Evolutionary conservation across 1,140 invertebrate species (phyloP).

Genomic region (Hypothenemus hampei): DNA sequence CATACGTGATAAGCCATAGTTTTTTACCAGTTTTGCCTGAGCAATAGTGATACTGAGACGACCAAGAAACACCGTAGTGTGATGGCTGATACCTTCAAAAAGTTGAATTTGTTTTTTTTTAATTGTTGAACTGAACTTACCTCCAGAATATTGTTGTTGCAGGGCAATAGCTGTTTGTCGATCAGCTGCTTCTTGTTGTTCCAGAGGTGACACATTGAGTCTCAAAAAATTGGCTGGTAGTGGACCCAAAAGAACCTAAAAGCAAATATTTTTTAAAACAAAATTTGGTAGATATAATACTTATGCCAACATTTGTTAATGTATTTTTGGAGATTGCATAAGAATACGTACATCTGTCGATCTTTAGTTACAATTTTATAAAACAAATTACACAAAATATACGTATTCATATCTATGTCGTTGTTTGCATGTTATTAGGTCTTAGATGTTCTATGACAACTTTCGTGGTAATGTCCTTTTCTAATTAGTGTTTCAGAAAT

Average conservation of each 20-base stretch:
- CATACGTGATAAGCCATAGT: slow-evolving; percentile 95
- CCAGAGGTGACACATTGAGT: slow-evolving; percentile 50
- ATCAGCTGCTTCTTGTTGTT: slow-evolving; percentile 70
- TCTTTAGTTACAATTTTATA: no score
- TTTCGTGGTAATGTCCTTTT: not conserved
- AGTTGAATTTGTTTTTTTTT: not conserved
- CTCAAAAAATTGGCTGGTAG: slow-evolving; percentile 78
- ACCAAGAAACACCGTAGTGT: no score
- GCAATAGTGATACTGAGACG: slow-evolving; percentile 76
- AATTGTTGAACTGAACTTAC: no score
- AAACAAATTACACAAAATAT: no score
- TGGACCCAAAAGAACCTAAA: slow-evolving; percentile 69
- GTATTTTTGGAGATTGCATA: not conserved
- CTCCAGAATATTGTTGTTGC: slow-evolving; percentile 66
- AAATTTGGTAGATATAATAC: no score
- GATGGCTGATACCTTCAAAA: no score
- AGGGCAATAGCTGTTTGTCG: slow-evolving; percentile 73
- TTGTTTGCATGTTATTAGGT: no score
- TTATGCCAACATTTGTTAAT: not conserved
- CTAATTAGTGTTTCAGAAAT: not conserved
- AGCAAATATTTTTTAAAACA: not conserved
- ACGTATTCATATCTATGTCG: no score
- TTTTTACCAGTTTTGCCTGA: slow-evolving; percentile 89
- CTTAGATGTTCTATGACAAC: no score
- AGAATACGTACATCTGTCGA: not conserved